Evolutionary conservation across 2,113 vertebrate species (phyloP).

Genomic region (Paracanthobrama guichenoti): DNA sequence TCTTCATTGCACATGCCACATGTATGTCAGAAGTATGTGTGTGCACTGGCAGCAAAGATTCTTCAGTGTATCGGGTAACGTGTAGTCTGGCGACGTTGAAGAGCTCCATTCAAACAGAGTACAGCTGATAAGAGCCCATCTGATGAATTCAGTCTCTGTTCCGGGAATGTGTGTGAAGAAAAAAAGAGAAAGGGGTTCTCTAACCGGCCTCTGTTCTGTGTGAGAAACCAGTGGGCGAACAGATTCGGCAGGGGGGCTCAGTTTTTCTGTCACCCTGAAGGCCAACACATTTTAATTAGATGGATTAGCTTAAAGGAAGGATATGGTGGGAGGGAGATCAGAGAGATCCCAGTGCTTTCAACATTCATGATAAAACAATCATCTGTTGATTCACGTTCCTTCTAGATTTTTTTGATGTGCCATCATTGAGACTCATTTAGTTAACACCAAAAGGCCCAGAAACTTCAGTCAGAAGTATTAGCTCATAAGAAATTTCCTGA

Average conservation of each 20-base stretch:
- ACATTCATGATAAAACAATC: conserved; percentile 41
- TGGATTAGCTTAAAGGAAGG: conserved; percentile 64
- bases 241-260: conserved; percentile 44
- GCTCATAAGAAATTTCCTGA: background rate
- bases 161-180: conserved; percentile 18
- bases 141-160: conserved; percentile 78
- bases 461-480: background rate
- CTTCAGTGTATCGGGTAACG: conserved; percentile 72
- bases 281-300: conserved; percentile 75
- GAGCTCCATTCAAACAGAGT: conserved; percentile 72
- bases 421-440: background rate
- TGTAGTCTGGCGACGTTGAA: conserved; percentile 66
- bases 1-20: conserved; percentile 30
- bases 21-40: conserved; percentile 29
- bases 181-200: conserved; percentile 10
- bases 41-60: conserved; percentile 57
- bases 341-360: conserved; percentile 36
- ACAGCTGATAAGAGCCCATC: conserved; percentile 72
- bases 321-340: conserved; percentile 52
- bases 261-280: conserved; percentile 56
- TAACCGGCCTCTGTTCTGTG: conserved; percentile 58
- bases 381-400: conserved; percentile 39
- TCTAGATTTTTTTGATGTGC: conserved; percentile 30
- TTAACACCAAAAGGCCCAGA: background rate
- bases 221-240: conserved; percentile 72